Percentiles rank a stretch among this genome's conserved stretches.
Conservation (phyloP, 2,888 invertebrate species). For the Hyalella azteca region DNA sequence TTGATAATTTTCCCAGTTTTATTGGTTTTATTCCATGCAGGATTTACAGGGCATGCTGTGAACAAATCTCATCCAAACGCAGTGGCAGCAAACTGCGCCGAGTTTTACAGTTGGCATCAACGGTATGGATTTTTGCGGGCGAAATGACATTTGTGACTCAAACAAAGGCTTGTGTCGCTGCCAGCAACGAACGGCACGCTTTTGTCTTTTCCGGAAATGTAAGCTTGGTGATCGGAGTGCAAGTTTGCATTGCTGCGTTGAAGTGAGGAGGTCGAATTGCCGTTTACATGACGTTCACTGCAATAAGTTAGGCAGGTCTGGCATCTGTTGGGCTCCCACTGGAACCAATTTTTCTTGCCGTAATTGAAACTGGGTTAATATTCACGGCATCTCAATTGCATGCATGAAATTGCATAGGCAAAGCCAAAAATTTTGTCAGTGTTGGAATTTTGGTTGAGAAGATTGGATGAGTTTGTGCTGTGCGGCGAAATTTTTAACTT, state of each 20-base stretch:
- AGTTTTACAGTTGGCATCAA: not conserved
- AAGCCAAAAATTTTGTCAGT: too few species aligned
- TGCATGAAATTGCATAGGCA: too few species aligned
- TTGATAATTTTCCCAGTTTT: too few species aligned
- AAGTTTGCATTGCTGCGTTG: not conserved
- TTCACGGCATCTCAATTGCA: too few species aligned
- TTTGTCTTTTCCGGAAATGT: not conserved
- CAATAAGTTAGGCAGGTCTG: not conserved
- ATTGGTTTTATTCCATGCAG: too few species aligned
- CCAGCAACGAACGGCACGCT: not conserved
- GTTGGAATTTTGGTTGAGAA: too few species aligned
- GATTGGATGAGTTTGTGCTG: too few species aligned
- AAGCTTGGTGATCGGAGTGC: not conserved
- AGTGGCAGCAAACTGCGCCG: not conserved
- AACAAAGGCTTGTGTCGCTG: not conserved
- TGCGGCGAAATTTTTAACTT: too few species aligned
- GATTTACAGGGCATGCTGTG: not conserved
- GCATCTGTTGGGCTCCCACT: not conserved
- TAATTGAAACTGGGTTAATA: too few species aligned
- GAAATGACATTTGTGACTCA: not conserved
- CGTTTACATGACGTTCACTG: not conserved
- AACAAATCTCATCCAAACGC: not conserved
- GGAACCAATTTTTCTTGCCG: too few species aligned
- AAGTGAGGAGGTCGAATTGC: not conserved
- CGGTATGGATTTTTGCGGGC: not conserved